Percentiles rank a stretch among this genome's conserved stretches.
These are phyloP conservation scores for Paraplagusia blochii DNA, from an alignment of 2,113 vertebrate species.

Conservation along the genomic window DNA sequence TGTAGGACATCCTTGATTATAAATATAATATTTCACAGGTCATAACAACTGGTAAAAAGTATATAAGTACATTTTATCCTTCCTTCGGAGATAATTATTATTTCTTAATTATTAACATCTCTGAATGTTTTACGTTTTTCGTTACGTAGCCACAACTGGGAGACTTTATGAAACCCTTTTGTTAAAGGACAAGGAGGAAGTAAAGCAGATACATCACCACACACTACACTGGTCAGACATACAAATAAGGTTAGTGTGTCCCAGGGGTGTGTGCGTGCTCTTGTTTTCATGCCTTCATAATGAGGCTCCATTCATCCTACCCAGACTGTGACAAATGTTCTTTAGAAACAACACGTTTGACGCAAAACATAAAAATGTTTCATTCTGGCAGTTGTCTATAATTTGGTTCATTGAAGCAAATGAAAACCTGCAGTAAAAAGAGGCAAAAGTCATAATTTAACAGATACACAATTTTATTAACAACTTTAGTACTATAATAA, in stretches of 20 bases:
- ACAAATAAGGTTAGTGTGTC: slow-evolving; percentile 49
- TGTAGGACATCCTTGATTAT: no score
- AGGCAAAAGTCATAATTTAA: not conserved
- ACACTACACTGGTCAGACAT: slow-evolving; percentile 36
- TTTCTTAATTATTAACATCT: no score
- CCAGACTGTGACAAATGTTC: slow-evolving; percentile 24
- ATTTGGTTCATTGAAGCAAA: slow-evolving; percentile 5
- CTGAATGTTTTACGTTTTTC: no score
- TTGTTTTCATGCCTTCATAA: slow-evolving; percentile 48
- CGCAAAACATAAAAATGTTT: slow-evolving; percentile 18
- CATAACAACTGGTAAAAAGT: no score
- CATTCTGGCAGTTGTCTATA: slow-evolving; percentile 5
- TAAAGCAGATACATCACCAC: slow-evolving; percentile 21
- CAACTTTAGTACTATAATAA: no score
- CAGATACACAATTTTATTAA: no score
- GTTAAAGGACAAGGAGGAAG: slow-evolving; percentile 9
- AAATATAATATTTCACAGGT: no score
- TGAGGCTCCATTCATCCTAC: slow-evolving; percentile 43
- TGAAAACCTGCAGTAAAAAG: slow-evolving; percentile 3
- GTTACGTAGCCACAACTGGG: not conserved
- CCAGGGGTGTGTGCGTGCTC: slow-evolving; percentile 31
- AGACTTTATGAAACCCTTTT: not conserved
- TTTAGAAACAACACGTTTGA: slow-evolving; percentile 15
- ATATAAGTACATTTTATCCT: no score
- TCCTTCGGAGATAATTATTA: no score